A percentile compares a stretch with the other conserved stretches of the same genome.
Evolutionary conservation across 2,888 invertebrate species (phyloP).

Genomic region (Aphidius colemani): DNA sequence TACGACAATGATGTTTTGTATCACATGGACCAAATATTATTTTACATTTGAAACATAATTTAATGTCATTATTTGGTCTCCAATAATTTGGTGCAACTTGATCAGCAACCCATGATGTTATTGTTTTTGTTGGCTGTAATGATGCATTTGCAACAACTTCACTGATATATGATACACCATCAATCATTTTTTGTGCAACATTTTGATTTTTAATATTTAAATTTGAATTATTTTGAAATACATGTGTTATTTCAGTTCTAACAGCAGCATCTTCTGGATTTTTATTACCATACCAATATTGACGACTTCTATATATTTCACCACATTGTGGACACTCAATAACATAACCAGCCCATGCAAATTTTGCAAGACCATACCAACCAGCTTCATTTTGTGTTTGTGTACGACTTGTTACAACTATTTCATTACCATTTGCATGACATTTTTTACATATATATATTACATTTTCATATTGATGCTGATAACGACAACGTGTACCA

Average conservation of each 20-base stretch:
- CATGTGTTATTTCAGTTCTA: conserved; percentile 63
- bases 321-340: conserved; percentile 79
- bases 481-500: conserved; percentile 64
- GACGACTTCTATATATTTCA: conserved; percentile 73
- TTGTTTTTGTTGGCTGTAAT: conserved; percentile 71
- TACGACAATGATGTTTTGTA: conserved; percentile 76
- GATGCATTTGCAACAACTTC: conserved; percentile 70
- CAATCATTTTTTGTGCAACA: conserved; percentile 70
- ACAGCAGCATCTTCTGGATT: conserved; percentile 73
- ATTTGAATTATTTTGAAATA: conserved; percentile 54
- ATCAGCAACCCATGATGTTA: conserved; percentile 77
- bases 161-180: conserved; percentile 68
- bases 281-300: conserved; percentile 82
- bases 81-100: conserved; percentile 80
- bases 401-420: conserved; percentile 65
- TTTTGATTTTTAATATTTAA: conserved; percentile 56
- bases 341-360: conserved; percentile 79
- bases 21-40: conserved; percentile 64
- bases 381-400: conserved; percentile 58
- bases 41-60: conserved; percentile 70
- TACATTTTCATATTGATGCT: conserved; percentile 76
- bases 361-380: conserved; percentile 74
- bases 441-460: conserved; percentile 70
- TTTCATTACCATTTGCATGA: conserved; percentile 66
- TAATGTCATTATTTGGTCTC: conserved; percentile 77